Base-by-base conservation (phyloP, 2,888 invertebrate genomes). In the Leucophora obtusa region DNA sequence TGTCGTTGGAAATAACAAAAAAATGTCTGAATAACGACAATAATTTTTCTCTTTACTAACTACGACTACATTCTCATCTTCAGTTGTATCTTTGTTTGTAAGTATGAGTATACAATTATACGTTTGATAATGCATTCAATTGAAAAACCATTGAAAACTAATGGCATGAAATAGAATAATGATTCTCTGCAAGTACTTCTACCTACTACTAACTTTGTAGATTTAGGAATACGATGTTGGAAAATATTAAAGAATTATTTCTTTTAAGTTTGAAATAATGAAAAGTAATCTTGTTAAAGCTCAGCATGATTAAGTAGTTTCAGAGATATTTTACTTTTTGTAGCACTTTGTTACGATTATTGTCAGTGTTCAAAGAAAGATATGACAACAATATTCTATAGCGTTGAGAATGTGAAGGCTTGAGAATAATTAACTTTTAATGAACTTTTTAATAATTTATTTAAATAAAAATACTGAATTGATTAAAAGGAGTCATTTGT, bases 161-260 rank as follows among this genome's bases (percentile, higher is more conserved):
- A 89, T 89, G 89, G 88, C 87, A 88, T 86, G 89, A 87, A 88
- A 89, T 89, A 89, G 89, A 89, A 89, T 89, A 89, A 89, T 89
- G 89, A 89, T 86, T 74, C 69, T 76, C 63, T 43, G 58, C 50
- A 43, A 47, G 43, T 47, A n/a, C n/a, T 47, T 38, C 1, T 11
- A 38, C 38, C 11, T 38, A 38, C 38, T 38, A 38, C 14, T n/a
- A n/a, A n/a, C n/a, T n/a, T n/a, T n/a, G 14, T 11, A 38, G 38
- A 11, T 38, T 11, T 2, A 38, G 11, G 8, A 38, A 38, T 38
- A 38, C 11, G 2, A n/a, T n/a, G 28, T 14, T 47, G n/a, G 43
- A 47, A 47, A n/a, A n/a, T 47, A 14, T n/a, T 47, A 47, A 47
- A 47, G 43, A 47, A 4, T n/a, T 28, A 7, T 28, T 47, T 47